These are phyloP conservation scores for Monochamus alternatus DNA, from an alignment of 2,888 invertebrate genomes.

Conservation along the genomic window DNA sequence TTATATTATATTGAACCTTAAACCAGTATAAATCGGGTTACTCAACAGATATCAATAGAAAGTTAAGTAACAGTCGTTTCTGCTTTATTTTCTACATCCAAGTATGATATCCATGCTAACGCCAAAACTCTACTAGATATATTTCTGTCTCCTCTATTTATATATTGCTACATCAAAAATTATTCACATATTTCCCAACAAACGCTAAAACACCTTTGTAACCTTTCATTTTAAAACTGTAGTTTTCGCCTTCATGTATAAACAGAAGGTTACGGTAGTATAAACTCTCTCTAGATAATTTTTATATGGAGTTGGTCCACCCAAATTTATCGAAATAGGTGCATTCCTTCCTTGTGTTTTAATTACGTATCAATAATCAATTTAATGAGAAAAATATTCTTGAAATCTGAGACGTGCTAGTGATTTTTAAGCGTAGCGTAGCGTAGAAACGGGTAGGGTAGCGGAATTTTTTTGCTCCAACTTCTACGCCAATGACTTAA, in stretches of 20 bases:
- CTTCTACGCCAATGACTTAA: too few relatives aligned
- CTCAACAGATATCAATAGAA: slow-evolving; percentile 7
- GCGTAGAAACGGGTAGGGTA: too few relatives aligned
- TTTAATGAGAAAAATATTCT: too few relatives aligned
- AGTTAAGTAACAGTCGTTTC: slow-evolving; percentile 7
- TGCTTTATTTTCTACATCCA: slow-evolving; percentile 1
- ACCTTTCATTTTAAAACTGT: background rate
- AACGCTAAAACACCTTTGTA: background rate
- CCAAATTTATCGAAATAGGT: too few relatives aligned
- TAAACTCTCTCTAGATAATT: background rate
- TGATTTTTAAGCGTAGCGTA: too few relatives aligned
- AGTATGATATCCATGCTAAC: background rate
- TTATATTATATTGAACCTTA: background rate
- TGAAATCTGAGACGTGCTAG: too few relatives aligned
- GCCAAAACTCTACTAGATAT: background rate
- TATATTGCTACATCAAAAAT: background rate
- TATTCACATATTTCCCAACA: background rate
- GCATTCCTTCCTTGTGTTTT: too few relatives aligned
- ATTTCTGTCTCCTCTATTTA: background rate
- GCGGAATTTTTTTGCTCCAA: too few relatives aligned
- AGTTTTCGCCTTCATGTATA: background rate
- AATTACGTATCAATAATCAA: too few relatives aligned
- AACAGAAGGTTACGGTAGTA: background rate
- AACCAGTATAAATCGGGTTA: slow-evolving; percentile 6
- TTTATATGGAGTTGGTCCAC: too few relatives aligned